These are phyloP conservation scores for Athetis lepigone DNA, from an alignment of 2,888 invertebrate genomes.

Conservation along the genomic window DNA sequence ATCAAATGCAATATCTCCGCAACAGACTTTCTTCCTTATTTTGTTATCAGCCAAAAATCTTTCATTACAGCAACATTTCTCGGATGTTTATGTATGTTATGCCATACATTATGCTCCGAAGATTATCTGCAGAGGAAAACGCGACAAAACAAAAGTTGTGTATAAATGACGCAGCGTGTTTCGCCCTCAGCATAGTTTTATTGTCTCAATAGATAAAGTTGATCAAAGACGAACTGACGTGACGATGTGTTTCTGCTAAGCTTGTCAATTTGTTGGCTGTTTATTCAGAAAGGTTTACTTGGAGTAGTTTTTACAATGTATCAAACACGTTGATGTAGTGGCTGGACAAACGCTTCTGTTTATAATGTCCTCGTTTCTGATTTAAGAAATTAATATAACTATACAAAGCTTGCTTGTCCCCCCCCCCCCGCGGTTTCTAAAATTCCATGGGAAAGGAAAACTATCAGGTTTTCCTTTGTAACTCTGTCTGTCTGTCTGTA, in stretches of 20 bases:
- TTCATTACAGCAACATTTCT: slow-evolving; percentile 13
- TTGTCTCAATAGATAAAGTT: slow-evolving; percentile 37
- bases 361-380: not conserved
- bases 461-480: too few species aligned
- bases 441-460: too few species aligned
- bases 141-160: slow-evolving; percentile 50
- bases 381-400: too few species aligned
- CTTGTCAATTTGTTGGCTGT: not conserved
- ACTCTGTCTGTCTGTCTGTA: too few species aligned
- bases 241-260: not conserved
- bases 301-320: not conserved
- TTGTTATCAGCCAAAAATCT: slow-evolving; percentile 14
- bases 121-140: slow-evolving; percentile 40
- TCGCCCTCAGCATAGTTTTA: slow-evolving; percentile 34
- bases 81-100: slow-evolving; percentile 1
- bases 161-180: slow-evolving; percentile 36
- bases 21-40: slow-evolving; percentile 4
- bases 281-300: not conserved
- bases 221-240: slow-evolving; percentile 22
- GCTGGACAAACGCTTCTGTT: not conserved
- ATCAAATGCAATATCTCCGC: not conserved
- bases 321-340: too few species aligned
- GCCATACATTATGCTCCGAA: slow-evolving; percentile 32
- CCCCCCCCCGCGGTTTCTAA: too few species aligned
- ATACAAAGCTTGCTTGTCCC: too few species aligned